Evolutionary conservation across 2,113 vertebrate genomes (phyloP).

Genomic region (Mastomys natalensis): DNA sequence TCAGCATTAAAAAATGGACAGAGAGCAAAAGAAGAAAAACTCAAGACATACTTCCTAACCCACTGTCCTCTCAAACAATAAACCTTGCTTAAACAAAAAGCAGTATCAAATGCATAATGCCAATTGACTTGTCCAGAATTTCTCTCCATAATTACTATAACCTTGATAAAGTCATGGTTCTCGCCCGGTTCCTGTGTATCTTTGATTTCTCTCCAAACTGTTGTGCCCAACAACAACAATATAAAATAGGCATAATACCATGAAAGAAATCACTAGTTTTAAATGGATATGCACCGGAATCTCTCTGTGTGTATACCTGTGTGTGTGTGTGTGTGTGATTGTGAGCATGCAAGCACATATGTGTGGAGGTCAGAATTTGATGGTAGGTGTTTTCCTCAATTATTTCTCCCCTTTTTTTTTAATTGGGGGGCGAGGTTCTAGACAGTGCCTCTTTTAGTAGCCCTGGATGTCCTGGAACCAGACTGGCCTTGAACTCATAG

Average conservation of each 20-base stretch:
- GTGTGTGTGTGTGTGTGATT: background rate
- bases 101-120: constrained; percentile 15
- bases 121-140: constrained; percentile 12
- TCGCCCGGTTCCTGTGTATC: background rate
- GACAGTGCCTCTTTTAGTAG: too few species aligned
- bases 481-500: too few species aligned
- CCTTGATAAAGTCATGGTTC: constrained; percentile 8
- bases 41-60: background rate
- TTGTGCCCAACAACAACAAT: background rate
- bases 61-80: constrained; percentile 33
- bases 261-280: constrained; percentile 37
- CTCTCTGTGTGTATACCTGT: background rate
- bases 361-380: background rate
- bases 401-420: background rate
- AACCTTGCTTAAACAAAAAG: constrained; percentile 55
- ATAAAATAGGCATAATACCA: background rate
- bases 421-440: too few species aligned
- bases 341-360: background rate
- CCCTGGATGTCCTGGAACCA: too few species aligned
- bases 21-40: constrained; percentile 12
- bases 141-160: constrained; percentile 33
- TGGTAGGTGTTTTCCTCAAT: background rate
- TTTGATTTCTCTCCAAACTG: constrained; percentile 31
- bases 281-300: background rate
- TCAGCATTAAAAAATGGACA: background rate